Conservation (phyloP, 2,888 invertebrate species). For the Papilio demoleus region DNA sequence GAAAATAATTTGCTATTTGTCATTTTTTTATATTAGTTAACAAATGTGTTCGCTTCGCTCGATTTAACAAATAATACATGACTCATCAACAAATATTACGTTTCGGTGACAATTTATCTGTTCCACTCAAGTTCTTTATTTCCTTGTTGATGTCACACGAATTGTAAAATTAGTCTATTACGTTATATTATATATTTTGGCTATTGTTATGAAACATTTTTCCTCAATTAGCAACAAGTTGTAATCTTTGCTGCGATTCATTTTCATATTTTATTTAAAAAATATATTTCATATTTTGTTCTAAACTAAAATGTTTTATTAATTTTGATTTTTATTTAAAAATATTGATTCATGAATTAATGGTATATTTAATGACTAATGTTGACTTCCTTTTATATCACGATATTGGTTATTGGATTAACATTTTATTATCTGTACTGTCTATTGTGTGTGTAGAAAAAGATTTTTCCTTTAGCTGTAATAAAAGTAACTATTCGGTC, state of each 20-base stretch:
- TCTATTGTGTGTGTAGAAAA: neutral
- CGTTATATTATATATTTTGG: constrained; percentile 12
- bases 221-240: neutral
- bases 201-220: constrained; percentile 8
- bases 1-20: neutral
- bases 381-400: neutral
- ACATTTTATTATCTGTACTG: neutral
- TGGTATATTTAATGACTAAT: neutral
- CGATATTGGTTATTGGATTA: neutral
- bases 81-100: constrained; percentile 18
- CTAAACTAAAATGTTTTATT: too few relatives aligned
- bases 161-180: constrained; percentile 10
- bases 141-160: constrained; percentile 33
- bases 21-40: constrained; percentile 20
- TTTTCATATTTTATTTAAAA: neutral
- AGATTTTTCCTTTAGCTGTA: constrained; percentile 15
- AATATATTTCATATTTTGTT: neutral
- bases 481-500: constrained; percentile 39
- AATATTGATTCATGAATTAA: neutral
- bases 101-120: constrained; percentile 16
- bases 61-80: constrained; percentile 4
- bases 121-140: constrained; percentile 23
- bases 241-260: neutral
- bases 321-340: neutral
- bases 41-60: constrained; percentile 1